These are phyloP conservation scores for Apis dorsata DNA, from an alignment of 1,140 invertebrate genomes.

Conservation along the genomic window DNA sequence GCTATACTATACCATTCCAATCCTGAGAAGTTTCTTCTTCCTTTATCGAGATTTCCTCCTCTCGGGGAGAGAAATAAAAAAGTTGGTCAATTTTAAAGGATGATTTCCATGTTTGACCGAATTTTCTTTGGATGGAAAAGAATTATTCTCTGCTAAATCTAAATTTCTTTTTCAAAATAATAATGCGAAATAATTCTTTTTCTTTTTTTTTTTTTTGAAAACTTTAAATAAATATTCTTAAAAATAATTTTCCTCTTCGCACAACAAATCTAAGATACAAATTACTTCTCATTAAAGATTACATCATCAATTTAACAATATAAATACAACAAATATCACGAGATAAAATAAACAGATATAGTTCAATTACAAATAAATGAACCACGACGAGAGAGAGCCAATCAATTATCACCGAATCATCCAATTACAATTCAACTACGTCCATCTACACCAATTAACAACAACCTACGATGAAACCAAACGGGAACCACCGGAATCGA, in stretches of 20 bases:
- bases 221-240: no score
- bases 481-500: background rate
- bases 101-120: background rate
- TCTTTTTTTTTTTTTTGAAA: no score
- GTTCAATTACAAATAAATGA: no score
- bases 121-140: background rate
- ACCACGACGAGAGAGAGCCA: background rate
- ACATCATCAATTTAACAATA: no score
- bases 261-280: no score
- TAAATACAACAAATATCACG: no score
- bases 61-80: background rate
- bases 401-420: background rate
- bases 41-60: background rate
- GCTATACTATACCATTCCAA: background rate
- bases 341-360: no score
- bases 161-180: no score
- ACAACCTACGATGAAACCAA: background rate
- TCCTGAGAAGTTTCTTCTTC: background rate
- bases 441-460: slow-evolving; percentile 1
- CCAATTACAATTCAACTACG: background rate
- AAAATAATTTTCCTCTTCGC: no score
- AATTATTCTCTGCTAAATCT: no score
- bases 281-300: no score
- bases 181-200: no score
- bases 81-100: background rate